Percentiles rank a stretch among this genome's conserved stretches.
phyloP scores from a whole-genome alignment of 2,797 vertebrate species.

The Schizopygopsis pylzovi region DNA sequence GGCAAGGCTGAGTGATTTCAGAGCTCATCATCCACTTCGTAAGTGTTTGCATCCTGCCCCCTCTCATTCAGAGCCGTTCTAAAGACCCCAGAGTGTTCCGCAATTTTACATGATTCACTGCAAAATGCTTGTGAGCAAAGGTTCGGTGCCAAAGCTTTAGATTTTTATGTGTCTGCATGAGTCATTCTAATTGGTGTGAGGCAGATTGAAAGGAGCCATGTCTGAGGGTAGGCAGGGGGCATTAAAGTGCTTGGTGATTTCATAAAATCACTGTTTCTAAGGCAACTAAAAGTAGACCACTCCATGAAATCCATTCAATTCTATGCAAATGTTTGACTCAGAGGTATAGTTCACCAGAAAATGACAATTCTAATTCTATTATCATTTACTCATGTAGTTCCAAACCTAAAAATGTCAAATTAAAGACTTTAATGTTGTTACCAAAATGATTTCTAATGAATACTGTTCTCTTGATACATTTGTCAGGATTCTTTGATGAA shows the following conservation, averaged over 20 bases:
- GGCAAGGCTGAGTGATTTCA: slow-evolving; percentile 59
- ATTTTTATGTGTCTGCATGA: slow-evolving; percentile 41
- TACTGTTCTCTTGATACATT: background rate
- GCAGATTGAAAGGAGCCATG: slow-evolving; percentile 40
- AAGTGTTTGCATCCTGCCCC: slow-evolving; percentile 48
- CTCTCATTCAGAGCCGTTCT: slow-evolving; percentile 41
- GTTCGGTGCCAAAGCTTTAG: slow-evolving; percentile 21
- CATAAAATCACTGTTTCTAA: slow-evolving; percentile 45
- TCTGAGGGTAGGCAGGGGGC: slow-evolving; percentile 36
- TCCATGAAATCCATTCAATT: slow-evolving; percentile 17
- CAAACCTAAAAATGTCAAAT: background rate
- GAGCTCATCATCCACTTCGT: slow-evolving; percentile 66
- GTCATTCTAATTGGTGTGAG: slow-evolving; percentile 53
- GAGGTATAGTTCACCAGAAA: background rate
- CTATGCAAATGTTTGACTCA: slow-evolving; percentile 12
- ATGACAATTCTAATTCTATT: background rate
- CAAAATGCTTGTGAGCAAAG: slow-evolving; percentile 27
- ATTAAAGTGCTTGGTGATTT: slow-evolving; percentile 36
- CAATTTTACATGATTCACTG: slow-evolving; percentile 47
- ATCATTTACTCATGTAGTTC: background rate
- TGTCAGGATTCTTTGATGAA: background rate
- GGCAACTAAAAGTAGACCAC: slow-evolving; percentile 44
- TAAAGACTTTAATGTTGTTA: background rate
- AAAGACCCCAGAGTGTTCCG: slow-evolving; percentile 37
- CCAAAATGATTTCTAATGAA: background rate